A percentile compares a stretch with the other conserved stretches of the same genome.
Conservation (phyloP, 2,797 vertebrate species). For the Syndactyla subalaris region DNA sequence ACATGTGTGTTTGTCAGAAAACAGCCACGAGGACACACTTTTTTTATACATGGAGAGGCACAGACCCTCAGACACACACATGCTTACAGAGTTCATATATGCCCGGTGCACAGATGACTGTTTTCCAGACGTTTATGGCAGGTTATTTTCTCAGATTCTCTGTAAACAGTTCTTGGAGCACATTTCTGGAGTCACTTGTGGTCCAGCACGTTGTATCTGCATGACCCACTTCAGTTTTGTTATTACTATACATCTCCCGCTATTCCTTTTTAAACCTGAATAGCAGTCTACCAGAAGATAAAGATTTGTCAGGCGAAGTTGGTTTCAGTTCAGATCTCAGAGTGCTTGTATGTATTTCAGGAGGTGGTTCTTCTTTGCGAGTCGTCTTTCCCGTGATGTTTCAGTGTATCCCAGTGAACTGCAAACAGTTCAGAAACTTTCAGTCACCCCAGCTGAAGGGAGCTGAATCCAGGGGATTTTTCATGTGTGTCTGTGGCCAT, state of each 20-base stretch:
- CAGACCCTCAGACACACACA: neutral
- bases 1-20: slow-evolving; percentile 24
- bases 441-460: neutral
- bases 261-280: neutral
- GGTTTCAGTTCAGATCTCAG: neutral
- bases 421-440: slow-evolving; percentile 58
- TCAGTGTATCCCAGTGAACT: neutral
- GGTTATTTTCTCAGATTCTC: neutral
- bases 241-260: neutral
- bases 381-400: neutral
- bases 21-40: neutral
- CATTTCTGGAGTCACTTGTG: neutral
- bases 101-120: neutral
- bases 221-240: neutral
- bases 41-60: neutral
- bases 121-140: neutral
- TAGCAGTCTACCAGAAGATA: neutral
- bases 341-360: neutral
- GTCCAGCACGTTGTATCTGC: neutral
- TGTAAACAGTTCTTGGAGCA: neutral
- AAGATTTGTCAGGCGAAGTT: neutral
- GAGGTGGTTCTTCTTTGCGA: neutral
- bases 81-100: neutral
- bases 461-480: neutral
- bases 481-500: neutral